Evolutionary conservation across 2,113 vertebrate genomes (phyloP), one percentile per base, ranked within the genome.

Genomic region (Ramphastos sulfuratus): DNA sequence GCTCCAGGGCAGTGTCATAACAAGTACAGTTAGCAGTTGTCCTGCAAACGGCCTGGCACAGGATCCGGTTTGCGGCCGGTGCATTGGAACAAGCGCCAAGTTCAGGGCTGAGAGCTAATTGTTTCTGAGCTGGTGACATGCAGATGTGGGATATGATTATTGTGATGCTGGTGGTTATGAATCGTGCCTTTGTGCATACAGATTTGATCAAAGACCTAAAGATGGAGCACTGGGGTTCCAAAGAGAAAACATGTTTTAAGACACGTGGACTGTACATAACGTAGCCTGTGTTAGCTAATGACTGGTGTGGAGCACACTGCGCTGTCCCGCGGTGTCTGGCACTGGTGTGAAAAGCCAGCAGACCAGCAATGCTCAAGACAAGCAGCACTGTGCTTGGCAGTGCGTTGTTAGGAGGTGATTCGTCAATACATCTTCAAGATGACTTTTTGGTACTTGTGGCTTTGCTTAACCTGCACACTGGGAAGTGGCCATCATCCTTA

Each of bases 161-260:
- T 65, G 55, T 33, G 50, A 42, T 82, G 85, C 78, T 83, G 73
- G 76, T 54, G 48, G 73, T 92, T 87, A 50, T 64, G 76, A 84
- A 83, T 95, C 69, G 39, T 0, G 46, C 60, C 72, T 93, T 67
- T 44, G 76, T 81, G 71, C 73, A 15, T 67, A 86, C 63, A 64
- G 73, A 84, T 93, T 92, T 78, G 48, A 75, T 90, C 66, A 35
- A 48, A 94, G 89, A 88, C 82, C 85, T 95, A 92, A 95, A 95
- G 89, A 95, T 95, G 93, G 89, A 95, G 93, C 85, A 67, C 69
- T 90, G 69, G 76, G 65, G 52, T 88, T 96, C 90, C 9, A 4
- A 85, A 87, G 39, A 48, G 80, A 83, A 95, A 85, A 17, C 4
- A 1, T 15, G 21, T 55, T 85, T 84, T 86, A 74, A 75, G 75